These are phyloP conservation scores for Lithophane ornitopus DNA, from an alignment of 2,888 invertebrate species.

Conservation along the genomic window DNA sequence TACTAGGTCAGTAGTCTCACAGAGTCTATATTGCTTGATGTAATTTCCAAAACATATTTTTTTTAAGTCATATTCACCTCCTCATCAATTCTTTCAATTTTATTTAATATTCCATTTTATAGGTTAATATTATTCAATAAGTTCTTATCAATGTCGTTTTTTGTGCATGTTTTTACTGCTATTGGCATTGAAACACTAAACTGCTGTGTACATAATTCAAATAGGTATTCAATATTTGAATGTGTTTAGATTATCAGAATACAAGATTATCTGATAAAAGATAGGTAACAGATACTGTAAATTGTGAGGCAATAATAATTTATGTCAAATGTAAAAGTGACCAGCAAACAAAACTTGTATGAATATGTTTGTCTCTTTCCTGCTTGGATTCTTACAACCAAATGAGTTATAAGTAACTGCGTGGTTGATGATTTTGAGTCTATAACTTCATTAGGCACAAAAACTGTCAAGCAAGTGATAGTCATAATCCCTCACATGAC, in stretches of 20 bases:
- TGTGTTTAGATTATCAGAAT: constrained; percentile 22
- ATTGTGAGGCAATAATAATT: constrained; percentile 32
- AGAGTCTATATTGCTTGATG: not conserved
- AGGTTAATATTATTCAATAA: constrained; percentile 12
- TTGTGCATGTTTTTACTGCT: constrained; percentile 17
- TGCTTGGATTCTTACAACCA: not conserved
- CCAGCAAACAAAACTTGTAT: not conserved
- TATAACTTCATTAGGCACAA: not conserved
- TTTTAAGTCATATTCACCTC: not conserved
- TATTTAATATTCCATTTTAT: constrained; percentile 1
- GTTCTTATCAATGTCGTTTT: constrained; percentile 24
- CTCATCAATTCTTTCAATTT: not conserved
- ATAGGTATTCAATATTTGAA: constrained; percentile 22
- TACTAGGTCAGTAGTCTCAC: constrained; percentile 23
- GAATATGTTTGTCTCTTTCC: not conserved
- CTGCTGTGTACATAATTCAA: constrained; percentile 22
- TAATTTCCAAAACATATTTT: not conserved
- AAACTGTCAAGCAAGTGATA: not conserved
- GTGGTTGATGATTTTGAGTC: not conserved
- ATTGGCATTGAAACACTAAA: constrained; percentile 10
- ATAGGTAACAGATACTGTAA: constrained; percentile 34
- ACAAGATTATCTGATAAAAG: constrained; percentile 45
- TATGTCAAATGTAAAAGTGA: not conserved
- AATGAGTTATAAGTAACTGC: not conserved
- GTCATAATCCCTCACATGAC: not conserved